Conservation (phyloP, 2,888 invertebrate species). For the Dicyrtoma fusca region DNA sequence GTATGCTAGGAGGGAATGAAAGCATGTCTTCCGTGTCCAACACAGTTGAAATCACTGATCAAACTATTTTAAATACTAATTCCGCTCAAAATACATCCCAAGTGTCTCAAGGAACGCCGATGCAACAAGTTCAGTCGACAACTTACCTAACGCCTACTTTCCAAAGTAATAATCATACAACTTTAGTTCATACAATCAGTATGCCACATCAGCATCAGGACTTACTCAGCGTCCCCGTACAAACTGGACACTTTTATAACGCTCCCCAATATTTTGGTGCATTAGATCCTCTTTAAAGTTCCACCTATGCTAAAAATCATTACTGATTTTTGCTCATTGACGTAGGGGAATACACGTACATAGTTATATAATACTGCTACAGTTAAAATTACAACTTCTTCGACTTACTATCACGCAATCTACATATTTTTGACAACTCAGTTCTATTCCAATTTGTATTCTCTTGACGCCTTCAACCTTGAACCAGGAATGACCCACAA, state of each 20-base stretch:
- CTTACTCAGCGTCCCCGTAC: slow-evolving; percentile 34
- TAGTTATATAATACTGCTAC: too few species aligned
- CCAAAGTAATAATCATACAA: slow-evolving; percentile 11
- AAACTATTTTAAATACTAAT: slow-evolving; percentile 33
- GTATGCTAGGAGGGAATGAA: slow-evolving; percentile 2
- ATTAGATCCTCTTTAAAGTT: slow-evolving; percentile 9
- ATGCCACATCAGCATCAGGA: slow-evolving; percentile 41
- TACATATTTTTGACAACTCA: too few species aligned
- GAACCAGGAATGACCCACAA: too few species aligned
- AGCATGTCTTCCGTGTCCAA: slow-evolving; percentile 17
- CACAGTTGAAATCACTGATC: slow-evolving; percentile 9
- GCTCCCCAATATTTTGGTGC: slow-evolving; percentile 32
- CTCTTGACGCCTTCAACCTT: too few species aligned
- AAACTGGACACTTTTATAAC: slow-evolving; percentile 34
- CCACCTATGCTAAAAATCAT: not conserved
- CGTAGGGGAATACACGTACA: too few species aligned
- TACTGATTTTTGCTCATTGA: too few species aligned
- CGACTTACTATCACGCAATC: too few species aligned
- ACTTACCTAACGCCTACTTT: slow-evolving; percentile 23
- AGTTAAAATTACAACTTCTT: too few species aligned
- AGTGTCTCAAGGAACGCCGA: slow-evolving; percentile 30
- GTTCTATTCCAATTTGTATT: too few species aligned
- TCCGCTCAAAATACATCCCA: slow-evolving; percentile 33
- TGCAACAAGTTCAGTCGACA: too few species aligned
- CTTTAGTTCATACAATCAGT: slow-evolving; percentile 28